Conservation (phyloP, 35 echinoderm and acorn worm genomes). For the Strongylocentrotus purpuratus region DNA sequence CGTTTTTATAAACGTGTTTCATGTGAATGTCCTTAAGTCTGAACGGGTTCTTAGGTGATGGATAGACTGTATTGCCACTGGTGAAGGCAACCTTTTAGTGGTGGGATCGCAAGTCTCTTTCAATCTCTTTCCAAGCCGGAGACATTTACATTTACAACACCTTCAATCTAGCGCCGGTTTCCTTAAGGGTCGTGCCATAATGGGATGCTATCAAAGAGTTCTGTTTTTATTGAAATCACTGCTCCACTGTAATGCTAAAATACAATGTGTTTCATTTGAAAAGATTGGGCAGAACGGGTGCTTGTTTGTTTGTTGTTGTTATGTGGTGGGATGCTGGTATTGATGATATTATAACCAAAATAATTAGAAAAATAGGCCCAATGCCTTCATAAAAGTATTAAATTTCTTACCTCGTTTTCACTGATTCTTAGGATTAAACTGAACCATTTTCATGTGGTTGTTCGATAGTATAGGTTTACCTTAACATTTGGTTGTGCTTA, state of each 20-base stretch:
- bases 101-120: background rate
- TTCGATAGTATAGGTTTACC: too few species aligned
- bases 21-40: too few species aligned
- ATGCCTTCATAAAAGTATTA: background rate
- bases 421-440: too few species aligned
- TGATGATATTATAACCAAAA: background rate
- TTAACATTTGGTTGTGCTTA: too few species aligned
- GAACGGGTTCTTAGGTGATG: background rate
- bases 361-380: background rate
- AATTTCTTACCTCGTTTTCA: background rate
- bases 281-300: background rate
- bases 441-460: too few species aligned
- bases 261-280: background rate
- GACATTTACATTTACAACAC: slow-evolving; percentile 12
- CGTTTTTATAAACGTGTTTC: too few species aligned
- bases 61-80: background rate
- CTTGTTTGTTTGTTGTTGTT: background rate
- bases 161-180: background rate
- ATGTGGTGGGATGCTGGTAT: background rate
- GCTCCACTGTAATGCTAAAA: background rate
- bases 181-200: background rate
- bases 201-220: background rate
- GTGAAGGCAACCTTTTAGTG: slow-evolving; percentile 10
- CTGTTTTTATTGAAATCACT: background rate
- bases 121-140: background rate